phyloP scores from a whole-genome alignment of 1,140 invertebrate species.

The Drosophila nigrodunni region DNA sequence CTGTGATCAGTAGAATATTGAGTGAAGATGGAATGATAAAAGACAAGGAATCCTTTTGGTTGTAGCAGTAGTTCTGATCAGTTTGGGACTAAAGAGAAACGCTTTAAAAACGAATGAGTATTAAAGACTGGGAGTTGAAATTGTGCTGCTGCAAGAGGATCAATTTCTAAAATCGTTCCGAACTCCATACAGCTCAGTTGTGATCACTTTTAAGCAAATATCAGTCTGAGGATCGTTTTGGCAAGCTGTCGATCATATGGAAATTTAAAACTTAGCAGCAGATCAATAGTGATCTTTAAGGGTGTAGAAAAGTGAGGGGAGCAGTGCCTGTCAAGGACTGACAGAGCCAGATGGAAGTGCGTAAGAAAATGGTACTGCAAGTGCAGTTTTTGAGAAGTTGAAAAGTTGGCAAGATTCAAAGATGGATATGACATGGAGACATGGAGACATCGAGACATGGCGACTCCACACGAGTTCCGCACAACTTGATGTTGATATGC shows the following conservation, averaged over 20 bases:
- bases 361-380: conserved; percentile 8
- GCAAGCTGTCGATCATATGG: neutral
- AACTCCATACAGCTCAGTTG: no score
- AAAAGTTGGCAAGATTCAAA: neutral
- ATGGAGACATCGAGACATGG: conserved; percentile 31
- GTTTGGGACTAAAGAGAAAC: no score
- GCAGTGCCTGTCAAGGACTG: conserved; percentile 22
- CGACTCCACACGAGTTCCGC: conserved; percentile 31
- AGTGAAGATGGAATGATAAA: neutral
- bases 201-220: no score
- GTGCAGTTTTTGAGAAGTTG: neutral
- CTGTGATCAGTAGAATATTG: neutral
- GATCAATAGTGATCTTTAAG: neutral
- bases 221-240: neutral
- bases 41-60: neutral
- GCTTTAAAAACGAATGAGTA: no score
- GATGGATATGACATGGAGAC: conserved; percentile 30
- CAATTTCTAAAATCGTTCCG: no score
- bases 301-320: neutral
- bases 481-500: conserved; percentile 36
- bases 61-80: neutral
- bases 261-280: neutral
- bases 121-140: no score
- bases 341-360: conserved; percentile 13
- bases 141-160: no score